These are phyloP conservation scores for Alouatta palliata DNA, from an alignment of 2,113 vertebrate species.

Conservation along the genomic window DNA sequence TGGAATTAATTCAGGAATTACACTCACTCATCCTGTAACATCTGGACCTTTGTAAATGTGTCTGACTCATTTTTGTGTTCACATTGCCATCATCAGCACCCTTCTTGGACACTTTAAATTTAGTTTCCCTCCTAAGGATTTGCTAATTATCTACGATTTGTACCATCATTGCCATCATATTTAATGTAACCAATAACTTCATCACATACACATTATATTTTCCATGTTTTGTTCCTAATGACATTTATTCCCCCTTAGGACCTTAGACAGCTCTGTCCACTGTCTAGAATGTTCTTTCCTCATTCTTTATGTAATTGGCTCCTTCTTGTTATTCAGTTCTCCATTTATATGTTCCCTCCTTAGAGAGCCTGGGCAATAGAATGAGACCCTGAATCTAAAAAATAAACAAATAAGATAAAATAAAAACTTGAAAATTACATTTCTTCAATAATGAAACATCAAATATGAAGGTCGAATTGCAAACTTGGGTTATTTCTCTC, in stretches of 20 bases:
- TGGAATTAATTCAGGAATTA: conserved; percentile 4
- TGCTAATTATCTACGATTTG: background rate
- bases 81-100: background rate
- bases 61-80: background rate
- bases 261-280: background rate
- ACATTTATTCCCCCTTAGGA: background rate
- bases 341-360: background rate
- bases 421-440: background rate
- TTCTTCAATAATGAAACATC: conserved; percentile 24
- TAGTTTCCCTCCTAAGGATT: background rate
- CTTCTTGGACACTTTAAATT: background rate
- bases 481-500: background rate
- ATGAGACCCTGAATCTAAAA: background rate
- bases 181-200: background rate
- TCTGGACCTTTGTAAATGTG: background rate
- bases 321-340: background rate
- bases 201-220: background rate
- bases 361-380: background rate
- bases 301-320: background rate
- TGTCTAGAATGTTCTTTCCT: background rate
- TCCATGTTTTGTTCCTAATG: background rate
- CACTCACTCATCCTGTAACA: background rate
- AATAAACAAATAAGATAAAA: background rate
- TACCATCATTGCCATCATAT: background rate
- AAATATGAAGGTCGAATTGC: background rate